Percentiles rank a stretch among this genome's conserved stretches.
phyloP scores from a whole-genome alignment of 2,888 invertebrate species.

The Pollenia griseotomentosa region DNA sequence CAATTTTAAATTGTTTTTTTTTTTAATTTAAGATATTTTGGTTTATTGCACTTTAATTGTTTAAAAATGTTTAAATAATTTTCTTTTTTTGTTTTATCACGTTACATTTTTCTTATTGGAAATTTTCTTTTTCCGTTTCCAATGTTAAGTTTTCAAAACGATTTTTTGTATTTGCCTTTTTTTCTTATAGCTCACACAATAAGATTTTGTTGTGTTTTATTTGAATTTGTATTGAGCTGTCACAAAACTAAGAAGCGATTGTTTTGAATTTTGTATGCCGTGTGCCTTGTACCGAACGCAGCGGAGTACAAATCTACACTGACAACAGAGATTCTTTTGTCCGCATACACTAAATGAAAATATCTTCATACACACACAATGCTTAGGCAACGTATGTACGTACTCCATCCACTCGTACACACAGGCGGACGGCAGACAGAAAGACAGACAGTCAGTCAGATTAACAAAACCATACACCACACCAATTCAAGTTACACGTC shows the following conservation, averaged over 20 bases:
- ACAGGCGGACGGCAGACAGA: constrained; percentile 24
- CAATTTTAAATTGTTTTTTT: constrained; percentile 53
- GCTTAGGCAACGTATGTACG: constrained; percentile 56
- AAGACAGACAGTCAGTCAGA: constrained; percentile 3
- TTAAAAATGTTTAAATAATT: constrained; percentile 56
- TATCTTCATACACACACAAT: constrained; percentile 74
- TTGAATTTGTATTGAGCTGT: constrained; percentile 54
- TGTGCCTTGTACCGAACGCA: constrained; percentile 82
- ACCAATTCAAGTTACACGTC: constrained; percentile 33
- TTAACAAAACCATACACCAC: constrained; percentile 13
- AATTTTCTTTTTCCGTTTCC: constrained; percentile 52
- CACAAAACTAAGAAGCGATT: constrained; percentile 49
- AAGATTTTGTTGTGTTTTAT: constrained; percentile 47
- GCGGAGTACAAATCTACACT: constrained; percentile 84
- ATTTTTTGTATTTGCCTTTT: constrained; percentile 39
- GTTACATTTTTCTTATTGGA: constrained; percentile 57
- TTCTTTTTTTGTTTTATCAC: constrained; percentile 27
- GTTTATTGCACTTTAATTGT: constrained; percentile 64
- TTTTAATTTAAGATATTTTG: constrained; percentile 3
- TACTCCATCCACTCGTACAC: constrained; percentile 20
- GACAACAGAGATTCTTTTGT: constrained; percentile 81
- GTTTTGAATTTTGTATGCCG: constrained; percentile 77
- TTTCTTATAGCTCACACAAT: constrained; percentile 46
- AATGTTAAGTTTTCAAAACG: constrained; percentile 38
- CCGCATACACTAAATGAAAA: constrained; percentile 75